Evolutionary conservation across 2,797 vertebrate genomes (phyloP).

Genomic region (Gymnopithys bicolor): DNA sequence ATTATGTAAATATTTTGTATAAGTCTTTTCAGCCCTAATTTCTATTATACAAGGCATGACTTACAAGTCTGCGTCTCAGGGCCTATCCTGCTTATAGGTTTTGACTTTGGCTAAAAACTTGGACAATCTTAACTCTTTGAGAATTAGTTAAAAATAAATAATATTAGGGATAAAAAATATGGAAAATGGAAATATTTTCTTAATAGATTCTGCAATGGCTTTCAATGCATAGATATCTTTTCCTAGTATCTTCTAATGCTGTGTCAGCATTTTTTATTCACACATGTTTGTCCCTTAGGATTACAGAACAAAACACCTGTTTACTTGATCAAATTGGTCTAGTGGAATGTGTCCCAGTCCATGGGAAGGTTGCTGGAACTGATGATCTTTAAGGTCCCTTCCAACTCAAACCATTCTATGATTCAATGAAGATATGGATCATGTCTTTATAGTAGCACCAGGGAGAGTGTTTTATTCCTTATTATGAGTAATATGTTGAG

Average conservation of each 20-base stretch:
- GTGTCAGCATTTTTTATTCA: background rate
- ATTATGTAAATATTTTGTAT: background rate
- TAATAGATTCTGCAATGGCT: background rate
- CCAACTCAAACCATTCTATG: background rate
- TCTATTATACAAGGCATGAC: background rate
- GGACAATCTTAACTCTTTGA: background rate
- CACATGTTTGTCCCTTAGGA: background rate
- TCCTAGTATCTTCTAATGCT: background rate
- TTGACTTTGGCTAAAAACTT: background rate
- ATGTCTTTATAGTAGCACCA: background rate
- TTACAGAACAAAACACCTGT: fast-evolving
- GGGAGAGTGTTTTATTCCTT: background rate
- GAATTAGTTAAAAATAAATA: background rate
- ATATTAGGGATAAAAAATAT: background rate
- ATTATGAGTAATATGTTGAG: background rate
- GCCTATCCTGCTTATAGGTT: background rate
- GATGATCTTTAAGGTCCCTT: background rate
- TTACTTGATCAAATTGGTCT: background rate
- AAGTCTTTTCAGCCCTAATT: background rate
- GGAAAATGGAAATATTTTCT: background rate
- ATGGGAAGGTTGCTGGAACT: background rate
- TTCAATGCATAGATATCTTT: background rate
- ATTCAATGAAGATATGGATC: background rate
- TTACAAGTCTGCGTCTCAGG: background rate
- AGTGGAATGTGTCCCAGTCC: background rate